These are phyloP conservation scores for Indicator indicator DNA, from an alignment of 2,113 vertebrate genomes.

Conservation along the genomic window DNA sequence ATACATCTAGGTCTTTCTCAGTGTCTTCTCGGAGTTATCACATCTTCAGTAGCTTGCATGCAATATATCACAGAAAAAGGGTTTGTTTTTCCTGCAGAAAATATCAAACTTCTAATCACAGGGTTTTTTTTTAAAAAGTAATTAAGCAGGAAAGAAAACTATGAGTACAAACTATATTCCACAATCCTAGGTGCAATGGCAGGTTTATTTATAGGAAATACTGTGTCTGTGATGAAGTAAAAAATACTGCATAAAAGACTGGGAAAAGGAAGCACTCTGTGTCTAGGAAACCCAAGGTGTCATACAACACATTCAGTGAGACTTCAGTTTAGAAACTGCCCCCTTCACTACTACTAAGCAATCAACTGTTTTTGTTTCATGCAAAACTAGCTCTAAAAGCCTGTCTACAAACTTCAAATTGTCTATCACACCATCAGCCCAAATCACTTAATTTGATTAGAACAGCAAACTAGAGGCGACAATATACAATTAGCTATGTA, in stretches of 20 bases:
- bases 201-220: background rate
- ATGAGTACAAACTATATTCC: background rate
- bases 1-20: background rate
- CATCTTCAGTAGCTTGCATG: background rate
- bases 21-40: background rate
- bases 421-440: background rate
- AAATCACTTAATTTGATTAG: slow-evolving; percentile 31
- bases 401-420: background rate
- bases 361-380: background rate
- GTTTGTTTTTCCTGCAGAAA: background rate
- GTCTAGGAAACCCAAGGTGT: background rate
- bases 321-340: background rate
- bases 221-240: background rate
- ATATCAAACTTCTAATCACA: background rate
- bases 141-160: background rate
- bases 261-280: background rate
- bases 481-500: slow-evolving; percentile 16
- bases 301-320: background rate
- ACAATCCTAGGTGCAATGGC: background rate
- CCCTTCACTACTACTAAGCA: background rate
- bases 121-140: background rate
- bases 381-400: background rate
- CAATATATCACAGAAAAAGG: background rate
- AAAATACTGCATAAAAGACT: background rate
- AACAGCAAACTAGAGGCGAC: slow-evolving; percentile 3